Evolutionary conservation across 1,140 invertebrate genomes (phyloP).

Genomic region (Rhagoletis pomonella): DNA sequence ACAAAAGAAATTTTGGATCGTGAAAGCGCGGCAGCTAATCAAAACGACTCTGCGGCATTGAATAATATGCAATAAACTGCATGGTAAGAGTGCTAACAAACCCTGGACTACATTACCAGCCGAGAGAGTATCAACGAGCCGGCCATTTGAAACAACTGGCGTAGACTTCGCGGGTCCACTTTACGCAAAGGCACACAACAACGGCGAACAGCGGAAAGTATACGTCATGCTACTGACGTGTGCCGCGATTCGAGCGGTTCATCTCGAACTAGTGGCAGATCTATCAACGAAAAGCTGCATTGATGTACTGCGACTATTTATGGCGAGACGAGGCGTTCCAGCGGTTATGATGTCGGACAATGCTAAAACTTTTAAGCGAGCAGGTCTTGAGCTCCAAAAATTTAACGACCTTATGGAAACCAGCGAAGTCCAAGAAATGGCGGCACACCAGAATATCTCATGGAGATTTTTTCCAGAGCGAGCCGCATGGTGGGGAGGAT

Average conservation of each 20-base stretch:
- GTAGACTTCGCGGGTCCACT: background rate
- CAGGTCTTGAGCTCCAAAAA: constrained; percentile 22
- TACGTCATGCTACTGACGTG: constrained; percentile 21
- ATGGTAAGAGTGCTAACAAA: background rate
- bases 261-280: constrained; percentile 25
- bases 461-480: background rate
- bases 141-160: constrained; percentile 6
- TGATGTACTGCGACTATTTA: constrained; percentile 20
- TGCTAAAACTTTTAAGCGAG: constrained; percentile 47
- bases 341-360: constrained; percentile 24
- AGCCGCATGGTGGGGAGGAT: constrained; percentile 43
- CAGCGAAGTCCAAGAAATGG: too few species aligned
- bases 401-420: background rate
- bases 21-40: too few species aligned
- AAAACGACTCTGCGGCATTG: too few species aligned
- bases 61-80: background rate
- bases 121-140: background rate
- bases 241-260: constrained; percentile 22
- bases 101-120: background rate
- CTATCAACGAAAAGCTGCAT: constrained; percentile 15
- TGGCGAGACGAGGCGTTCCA: background rate
- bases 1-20: too few species aligned
- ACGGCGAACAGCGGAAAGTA: background rate
- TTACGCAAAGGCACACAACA: background rate
- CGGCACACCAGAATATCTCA: too few species aligned